Evolutionary conservation across 2,888 invertebrate species (phyloP), one percentile per base, ranked within the genome.

Genomic region (Syritta pipiens): DNA sequence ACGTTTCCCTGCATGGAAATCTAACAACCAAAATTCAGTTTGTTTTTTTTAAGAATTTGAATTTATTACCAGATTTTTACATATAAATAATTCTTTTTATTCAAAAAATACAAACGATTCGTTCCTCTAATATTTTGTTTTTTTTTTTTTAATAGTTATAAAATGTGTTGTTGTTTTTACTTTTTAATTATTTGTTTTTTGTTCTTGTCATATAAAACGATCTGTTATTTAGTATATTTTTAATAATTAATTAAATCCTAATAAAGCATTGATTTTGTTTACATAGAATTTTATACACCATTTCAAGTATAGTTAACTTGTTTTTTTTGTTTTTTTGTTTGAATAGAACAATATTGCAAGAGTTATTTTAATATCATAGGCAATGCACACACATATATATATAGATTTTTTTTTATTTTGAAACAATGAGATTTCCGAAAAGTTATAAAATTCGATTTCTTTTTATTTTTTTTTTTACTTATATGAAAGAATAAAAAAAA

Each of bases 21-120:
- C 48, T 46, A 14, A 53, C 32, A 30, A 30, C 19, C n/a, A n/a
- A n/a, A n/a, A n/a, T n/a, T n/a, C n/a, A n/a, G n/a, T n/a, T n/a
- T n/a, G 35, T 5, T 37, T 19, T 46, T 35, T 19, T 68, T 60
- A 35, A 62, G 44, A 37, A 60, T 53, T 37, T 67, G 4, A 30
- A 69, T 63, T 69, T 63, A 69, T 51, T 68, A 42, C 22, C 40
- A 62, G 32, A 68, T 60, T 74, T 74, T 24, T 53, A 59, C 59
- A 37, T 75, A 55, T 63, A 59, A 20, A 20, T 32, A 57, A 67
- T 37, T 20, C 53, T 55, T 17, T 81, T 67, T 72, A 65, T 82
- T 82, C 51, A 81, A 83, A 82, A 82, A 83, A 83, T 83, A 83
- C 81, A 83, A 82, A 82, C 82, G 51, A 81, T 82, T 76, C 55